A percentile compares a stretch with the other conserved stretches of the same genome.
Evolutionary conservation across 2,113 vertebrate species (phyloP).

Genomic region (Hydropotes inermis): DNA sequence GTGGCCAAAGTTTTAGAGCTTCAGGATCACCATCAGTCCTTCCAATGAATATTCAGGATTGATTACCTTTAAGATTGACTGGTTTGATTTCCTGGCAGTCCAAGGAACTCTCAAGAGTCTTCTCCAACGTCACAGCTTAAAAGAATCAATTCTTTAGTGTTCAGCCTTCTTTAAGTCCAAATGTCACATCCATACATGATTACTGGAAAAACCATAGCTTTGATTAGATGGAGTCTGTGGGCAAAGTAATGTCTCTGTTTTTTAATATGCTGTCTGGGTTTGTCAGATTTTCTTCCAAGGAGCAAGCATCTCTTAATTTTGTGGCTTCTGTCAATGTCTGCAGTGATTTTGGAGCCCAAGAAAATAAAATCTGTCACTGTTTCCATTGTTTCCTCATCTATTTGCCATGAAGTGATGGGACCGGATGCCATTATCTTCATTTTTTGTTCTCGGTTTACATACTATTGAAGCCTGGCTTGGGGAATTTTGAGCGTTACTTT

Average conservation of each 20-base stretch:
- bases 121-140: neutral
- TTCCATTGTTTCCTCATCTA: neutral
- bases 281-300: neutral
- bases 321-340: neutral
- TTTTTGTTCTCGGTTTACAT: neutral
- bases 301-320: neutral
- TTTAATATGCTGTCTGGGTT: neutral
- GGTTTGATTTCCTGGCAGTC: neutral
- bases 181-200: neutral
- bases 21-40: neutral
- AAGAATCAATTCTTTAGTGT: accelerated
- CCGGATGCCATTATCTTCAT: neutral
- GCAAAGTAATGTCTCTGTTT: neutral
- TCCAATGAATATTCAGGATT: neutral
- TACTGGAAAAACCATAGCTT: neutral
- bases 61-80: neutral
- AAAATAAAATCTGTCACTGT: neutral
- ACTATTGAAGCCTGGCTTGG: neutral
- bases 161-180: neutral
- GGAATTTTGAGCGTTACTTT: neutral
- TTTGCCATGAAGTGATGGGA: neutral
- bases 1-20: neutral
- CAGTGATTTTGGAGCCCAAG: neutral
- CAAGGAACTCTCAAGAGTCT: neutral
- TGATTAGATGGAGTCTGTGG: neutral